phyloP scores from a whole-genome alignment of 1,140 invertebrate genomes.

The Watersipora subatra region DNA sequence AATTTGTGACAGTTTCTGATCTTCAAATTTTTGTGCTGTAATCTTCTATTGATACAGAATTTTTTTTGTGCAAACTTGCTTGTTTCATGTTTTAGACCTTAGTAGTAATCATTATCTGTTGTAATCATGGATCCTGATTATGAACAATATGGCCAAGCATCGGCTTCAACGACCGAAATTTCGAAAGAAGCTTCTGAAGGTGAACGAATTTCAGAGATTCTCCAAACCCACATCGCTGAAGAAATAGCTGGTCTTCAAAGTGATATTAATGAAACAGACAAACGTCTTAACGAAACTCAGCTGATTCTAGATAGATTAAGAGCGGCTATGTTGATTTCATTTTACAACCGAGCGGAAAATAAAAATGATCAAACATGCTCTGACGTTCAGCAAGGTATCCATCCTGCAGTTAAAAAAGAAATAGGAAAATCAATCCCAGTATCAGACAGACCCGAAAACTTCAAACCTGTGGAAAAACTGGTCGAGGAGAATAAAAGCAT shows the following conservation, averaged over 20 bases:
- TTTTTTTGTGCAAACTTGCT: too few relatives aligned
- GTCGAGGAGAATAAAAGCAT: too few relatives aligned
- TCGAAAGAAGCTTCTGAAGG: too few relatives aligned
- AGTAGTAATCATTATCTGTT: too few relatives aligned
- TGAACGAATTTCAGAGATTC: background rate
- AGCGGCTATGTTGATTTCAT: conserved; percentile 36
- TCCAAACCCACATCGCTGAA: background rate
- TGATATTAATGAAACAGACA: conserved; percentile 38
- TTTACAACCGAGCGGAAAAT: conserved; percentile 22
- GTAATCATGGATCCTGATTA: conserved; percentile 2
- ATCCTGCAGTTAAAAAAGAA: conserved; percentile 24
- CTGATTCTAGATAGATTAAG: conserved; percentile 55
- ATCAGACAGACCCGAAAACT: too few relatives aligned
- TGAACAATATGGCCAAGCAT: background rate
- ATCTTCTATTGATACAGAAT: too few relatives aligned
- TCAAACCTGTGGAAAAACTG: too few relatives aligned
- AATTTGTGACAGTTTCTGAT: too few relatives aligned
- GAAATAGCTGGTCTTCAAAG: background rate
- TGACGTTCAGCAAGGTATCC: conserved; percentile 16
- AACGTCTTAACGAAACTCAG: conserved; percentile 46
- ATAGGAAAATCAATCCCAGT: too few relatives aligned
- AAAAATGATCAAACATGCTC: conserved; percentile 14
- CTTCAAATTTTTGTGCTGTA: too few relatives aligned
- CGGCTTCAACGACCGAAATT: background rate
- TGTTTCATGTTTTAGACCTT: too few relatives aligned